Evolutionary conservation across 2,113 vertebrate genomes (phyloP).

Genomic region (Chunga burmeisteri): DNA sequence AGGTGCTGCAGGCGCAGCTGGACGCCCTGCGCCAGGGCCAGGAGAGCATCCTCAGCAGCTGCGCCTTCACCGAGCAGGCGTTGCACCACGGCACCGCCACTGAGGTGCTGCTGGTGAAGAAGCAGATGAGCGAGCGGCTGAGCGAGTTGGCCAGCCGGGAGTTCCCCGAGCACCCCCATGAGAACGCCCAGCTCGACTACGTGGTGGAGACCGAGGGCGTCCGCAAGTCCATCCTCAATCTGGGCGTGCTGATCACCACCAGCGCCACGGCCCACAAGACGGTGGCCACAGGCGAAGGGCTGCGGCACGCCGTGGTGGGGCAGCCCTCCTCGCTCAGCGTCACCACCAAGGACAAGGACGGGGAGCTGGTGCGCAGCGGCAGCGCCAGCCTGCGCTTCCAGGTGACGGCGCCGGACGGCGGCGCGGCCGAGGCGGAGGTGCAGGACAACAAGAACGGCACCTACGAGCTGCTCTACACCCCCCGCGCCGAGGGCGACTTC

Average conservation of each 20-base stretch:
- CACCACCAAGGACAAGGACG: slow-evolving; percentile 95
- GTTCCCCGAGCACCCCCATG: slow-evolving; percentile 88
- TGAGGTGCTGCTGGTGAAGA: slow-evolving; percentile 90
- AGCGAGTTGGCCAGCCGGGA: slow-evolving; percentile 81
- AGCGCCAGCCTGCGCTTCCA: slow-evolving; percentile 84
- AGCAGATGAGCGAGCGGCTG: slow-evolving; percentile 94
- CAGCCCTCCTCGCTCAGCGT: slow-evolving; percentile 88
- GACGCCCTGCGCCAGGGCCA: slow-evolving; percentile 88
- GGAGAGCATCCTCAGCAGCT: slow-evolving; percentile 94
- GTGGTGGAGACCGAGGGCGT: slow-evolving; percentile 90
- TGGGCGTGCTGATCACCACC: slow-evolving; percentile 91
- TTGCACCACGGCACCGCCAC: slow-evolving; percentile 89
- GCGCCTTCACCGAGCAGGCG: slow-evolving; percentile 91
- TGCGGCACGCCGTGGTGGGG: slow-evolving; percentile 89
- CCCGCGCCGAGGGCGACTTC: slow-evolving; percentile 86
- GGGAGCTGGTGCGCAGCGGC: slow-evolving; percentile 89
- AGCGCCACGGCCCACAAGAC: slow-evolving; percentile 89
- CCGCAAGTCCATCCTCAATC: slow-evolving; percentile 90
- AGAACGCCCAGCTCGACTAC: slow-evolving; percentile 91
- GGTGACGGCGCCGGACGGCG: slow-evolving; percentile 78
- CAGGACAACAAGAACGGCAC: slow-evolving; percentile 95
- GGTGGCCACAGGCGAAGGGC: slow-evolving; percentile 91
- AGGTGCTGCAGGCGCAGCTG: slow-evolving; percentile 93
- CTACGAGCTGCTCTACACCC: slow-evolving; percentile 89
- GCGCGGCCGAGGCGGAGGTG: slow-evolving; percentile 76